Evolutionary conservation across 2,888 invertebrate species (phyloP).

Genomic region (Pyralis farinalis): DNA sequence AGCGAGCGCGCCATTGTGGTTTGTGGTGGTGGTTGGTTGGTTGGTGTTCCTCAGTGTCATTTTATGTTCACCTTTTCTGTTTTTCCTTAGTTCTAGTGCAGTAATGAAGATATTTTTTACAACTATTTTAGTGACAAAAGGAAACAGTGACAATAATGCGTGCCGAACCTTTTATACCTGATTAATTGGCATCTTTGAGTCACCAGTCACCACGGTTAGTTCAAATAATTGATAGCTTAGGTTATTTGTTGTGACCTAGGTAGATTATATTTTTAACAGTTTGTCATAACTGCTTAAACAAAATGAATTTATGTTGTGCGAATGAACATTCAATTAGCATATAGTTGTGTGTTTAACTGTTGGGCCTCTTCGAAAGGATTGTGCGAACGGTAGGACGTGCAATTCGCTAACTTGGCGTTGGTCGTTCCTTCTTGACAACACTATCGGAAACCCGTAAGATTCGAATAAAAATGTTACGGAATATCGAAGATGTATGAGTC

Average conservation of each 20-base stretch:
- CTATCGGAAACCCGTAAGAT: slow-evolving; percentile 10
- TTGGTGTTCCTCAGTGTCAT: slow-evolving; percentile 57
- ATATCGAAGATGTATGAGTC: too few relatives aligned
- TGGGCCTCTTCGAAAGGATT: background rate
- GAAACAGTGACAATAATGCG: slow-evolving; percentile 77
- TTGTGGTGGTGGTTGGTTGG: slow-evolving; percentile 21
- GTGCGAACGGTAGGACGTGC: slow-evolving; percentile 15
- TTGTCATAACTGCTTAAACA: slow-evolving; percentile 47
- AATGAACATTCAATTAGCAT: too few relatives aligned
- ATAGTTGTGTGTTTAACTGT: too few relatives aligned
- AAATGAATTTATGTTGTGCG: slow-evolving; percentile 17
- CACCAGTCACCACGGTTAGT: slow-evolving; percentile 78
- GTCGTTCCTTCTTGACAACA: slow-evolving; percentile 45
- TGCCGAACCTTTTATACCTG: slow-evolving; percentile 74
- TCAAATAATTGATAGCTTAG: slow-evolving; percentile 61
- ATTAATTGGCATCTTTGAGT: slow-evolving; percentile 65
- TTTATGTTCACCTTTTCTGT: slow-evolving; percentile 51
- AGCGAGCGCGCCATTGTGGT: slow-evolving; percentile 70
- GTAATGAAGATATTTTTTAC: slow-evolving; percentile 69
- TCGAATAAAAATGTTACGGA: background rate
- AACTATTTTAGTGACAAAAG: slow-evolving; percentile 54
- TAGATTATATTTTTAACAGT: slow-evolving; percentile 51
- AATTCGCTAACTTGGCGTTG: slow-evolving; percentile 55
- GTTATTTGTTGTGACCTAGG: slow-evolving; percentile 77
- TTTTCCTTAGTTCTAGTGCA: slow-evolving; percentile 54